Conservation (phyloP, 2,113 vertebrate species). For the Bagarius yarrelli region DNA sequence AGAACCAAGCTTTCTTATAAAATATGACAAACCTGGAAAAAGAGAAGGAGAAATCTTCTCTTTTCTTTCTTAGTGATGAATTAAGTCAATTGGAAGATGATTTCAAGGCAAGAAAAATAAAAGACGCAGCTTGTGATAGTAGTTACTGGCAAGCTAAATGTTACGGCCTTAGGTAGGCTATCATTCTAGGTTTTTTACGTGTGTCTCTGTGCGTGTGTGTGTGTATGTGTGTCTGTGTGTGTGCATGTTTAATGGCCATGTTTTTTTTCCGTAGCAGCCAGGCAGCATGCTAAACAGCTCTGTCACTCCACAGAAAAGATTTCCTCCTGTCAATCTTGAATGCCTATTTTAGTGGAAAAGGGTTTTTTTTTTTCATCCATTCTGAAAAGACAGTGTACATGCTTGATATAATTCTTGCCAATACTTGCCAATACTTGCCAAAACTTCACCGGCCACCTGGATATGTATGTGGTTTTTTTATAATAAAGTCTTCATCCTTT, state of each 20-base stretch:
- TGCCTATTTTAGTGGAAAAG: conserved; percentile 10
- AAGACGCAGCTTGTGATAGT: conserved; percentile 27
- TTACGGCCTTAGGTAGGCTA: conserved; percentile 31
- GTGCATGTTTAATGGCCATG: conserved; percentile 5
- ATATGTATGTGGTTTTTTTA: conserved; percentile 5
- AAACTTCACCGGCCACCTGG: too few species aligned
- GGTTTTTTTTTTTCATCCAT: conserved; percentile 42
- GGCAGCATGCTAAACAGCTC: conserved; percentile 47
- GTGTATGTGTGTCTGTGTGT: conserved; percentile 22
- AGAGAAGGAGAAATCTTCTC: neutral
- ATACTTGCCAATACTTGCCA: too few species aligned
- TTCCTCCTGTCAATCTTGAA: conserved; percentile 44
- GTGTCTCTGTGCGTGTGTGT: neutral
- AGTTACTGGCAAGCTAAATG: conserved; percentile 18
- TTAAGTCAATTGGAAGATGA: conserved; percentile 6
- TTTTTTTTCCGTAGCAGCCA: conserved; percentile 37
- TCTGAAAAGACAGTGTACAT: conserved; percentile 18
- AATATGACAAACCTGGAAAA: conserved; percentile 19
- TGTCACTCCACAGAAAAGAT: conserved; percentile 42
- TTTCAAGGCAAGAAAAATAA: conserved; percentile 20
- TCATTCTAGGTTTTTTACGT: neutral
- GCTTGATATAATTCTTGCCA: conserved; percentile 8
- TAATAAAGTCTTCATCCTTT: conserved; percentile 6
- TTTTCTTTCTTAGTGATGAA: conserved; percentile 26
- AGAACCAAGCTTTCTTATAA: conserved; percentile 8